Percentiles rank a stretch among this genome's conserved stretches.
Evolutionary conservation across 2,888 invertebrate genomes (phyloP).

Genomic region (Branchellion lobata): DNA sequence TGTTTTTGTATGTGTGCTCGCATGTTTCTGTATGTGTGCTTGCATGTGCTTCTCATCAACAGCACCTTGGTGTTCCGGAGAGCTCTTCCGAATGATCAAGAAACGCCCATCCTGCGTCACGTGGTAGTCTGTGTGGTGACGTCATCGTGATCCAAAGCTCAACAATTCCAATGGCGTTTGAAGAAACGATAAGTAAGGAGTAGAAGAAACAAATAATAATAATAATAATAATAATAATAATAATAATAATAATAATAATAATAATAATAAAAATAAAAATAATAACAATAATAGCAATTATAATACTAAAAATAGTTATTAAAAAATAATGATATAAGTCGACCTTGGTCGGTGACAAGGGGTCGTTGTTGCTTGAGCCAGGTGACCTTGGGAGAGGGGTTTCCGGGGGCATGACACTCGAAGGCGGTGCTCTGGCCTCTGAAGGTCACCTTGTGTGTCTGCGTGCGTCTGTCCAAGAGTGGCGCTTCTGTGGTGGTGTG

Average conservation of each 20-base stretch:
- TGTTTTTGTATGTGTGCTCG: too few species aligned
- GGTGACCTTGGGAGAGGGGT: constrained; percentile 75
- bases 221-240: too few species aligned
- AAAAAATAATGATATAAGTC: too few species aligned
- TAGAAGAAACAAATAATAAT: too few species aligned
- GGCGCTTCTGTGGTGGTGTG: constrained; percentile 71
- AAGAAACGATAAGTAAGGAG: too few species aligned
- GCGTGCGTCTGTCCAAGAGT: constrained; percentile 80
- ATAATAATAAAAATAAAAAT: too few species aligned
- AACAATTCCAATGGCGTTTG: too few species aligned
- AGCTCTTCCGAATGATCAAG: not conserved
- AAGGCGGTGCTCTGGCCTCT: constrained; percentile 82
- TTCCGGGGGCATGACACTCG: constrained; percentile 82
- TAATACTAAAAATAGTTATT: too few species aligned
- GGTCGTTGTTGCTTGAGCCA: constrained; percentile 83
- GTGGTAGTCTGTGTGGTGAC: not conserved
- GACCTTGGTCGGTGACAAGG: constrained; percentile 62
- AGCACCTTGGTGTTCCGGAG: not conserved
- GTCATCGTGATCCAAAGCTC: too few species aligned
- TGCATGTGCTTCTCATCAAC: not conserved
- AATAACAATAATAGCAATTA: too few species aligned
- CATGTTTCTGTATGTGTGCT: too few species aligned
- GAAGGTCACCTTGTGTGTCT: constrained; percentile 74
- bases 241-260: too few species aligned
- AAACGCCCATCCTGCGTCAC: constrained; percentile 55